A percentile compares a stretch with the other conserved stretches of the same genome.
Evolutionary conservation across 2,797 vertebrate genomes (phyloP).

Genomic region (Oreochromis mossambicus): DNA sequence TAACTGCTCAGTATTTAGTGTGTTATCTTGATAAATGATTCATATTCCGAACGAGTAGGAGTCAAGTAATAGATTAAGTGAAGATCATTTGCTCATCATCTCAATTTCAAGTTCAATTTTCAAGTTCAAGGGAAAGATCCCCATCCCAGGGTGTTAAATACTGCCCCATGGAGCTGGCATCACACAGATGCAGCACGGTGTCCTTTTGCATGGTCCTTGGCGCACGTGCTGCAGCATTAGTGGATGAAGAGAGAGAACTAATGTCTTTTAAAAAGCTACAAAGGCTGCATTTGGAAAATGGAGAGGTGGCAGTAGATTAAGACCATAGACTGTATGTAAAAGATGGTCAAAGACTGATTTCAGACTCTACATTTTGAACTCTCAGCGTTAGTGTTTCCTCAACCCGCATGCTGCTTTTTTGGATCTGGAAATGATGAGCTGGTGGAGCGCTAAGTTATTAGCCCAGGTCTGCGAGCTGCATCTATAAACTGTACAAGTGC

Average conservation of each 20-base stretch:
- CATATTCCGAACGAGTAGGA: background rate
- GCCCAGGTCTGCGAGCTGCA: background rate
- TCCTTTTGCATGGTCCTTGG: background rate
- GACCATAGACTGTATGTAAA: background rate
- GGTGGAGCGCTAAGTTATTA: background rate
- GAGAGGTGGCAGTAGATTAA: background rate
- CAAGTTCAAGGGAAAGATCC: background rate
- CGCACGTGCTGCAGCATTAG: background rate
- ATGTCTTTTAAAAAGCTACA: background rate
- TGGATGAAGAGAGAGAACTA: background rate
- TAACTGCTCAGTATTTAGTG: background rate
- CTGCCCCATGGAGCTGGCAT: background rate
- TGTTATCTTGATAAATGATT: background rate
- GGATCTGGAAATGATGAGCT: rapidly evolving
- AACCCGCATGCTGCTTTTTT: rapidly evolving
- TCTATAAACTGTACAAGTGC: background rate
- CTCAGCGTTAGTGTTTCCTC: rapidly evolving
- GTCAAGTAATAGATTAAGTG: background rate
- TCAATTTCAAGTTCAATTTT: background rate
- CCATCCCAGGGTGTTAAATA: background rate
- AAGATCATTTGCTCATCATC: background rate
- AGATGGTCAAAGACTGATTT: background rate
- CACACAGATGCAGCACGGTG: rapidly evolving
- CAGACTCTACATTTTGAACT: background rate
- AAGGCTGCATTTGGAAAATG: background rate